Conservation (phyloP, 2,797 vertebrate species). For the Lerista edwardsae region DNA sequence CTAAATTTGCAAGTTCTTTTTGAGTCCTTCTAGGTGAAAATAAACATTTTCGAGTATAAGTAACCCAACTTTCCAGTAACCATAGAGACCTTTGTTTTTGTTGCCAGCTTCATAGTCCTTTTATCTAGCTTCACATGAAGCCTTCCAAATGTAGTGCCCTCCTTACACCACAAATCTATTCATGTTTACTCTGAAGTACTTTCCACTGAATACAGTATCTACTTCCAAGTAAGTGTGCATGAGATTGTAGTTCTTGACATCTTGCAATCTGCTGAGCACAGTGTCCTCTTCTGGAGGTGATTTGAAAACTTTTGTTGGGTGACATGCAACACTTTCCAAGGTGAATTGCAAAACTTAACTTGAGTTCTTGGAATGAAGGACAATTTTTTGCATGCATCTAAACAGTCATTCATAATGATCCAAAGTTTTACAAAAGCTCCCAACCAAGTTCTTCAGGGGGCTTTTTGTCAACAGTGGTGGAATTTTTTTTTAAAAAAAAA, state of each 20-base stretch:
- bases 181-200: background rate
- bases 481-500: background rate
- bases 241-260: background rate
- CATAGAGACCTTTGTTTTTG: background rate
- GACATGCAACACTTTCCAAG: background rate
- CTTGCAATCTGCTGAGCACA: background rate
- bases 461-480: background rate
- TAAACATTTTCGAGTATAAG: background rate
- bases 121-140: too few relatives aligned
- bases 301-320: background rate
- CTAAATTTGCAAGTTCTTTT: constrained; percentile 4
- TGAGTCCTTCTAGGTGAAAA: background rate
- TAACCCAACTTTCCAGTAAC: background rate
- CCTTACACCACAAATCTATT: background rate
- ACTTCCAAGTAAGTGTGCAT: background rate
- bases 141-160: background rate
- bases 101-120: background rate
- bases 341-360: background rate
- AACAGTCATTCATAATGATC: background rate
- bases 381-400: background rate
- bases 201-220: background rate
- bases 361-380: background rate
- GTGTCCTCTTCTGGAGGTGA: background rate
- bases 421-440: background rate
- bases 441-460: background rate